Base-by-base conservation (phyloP, 2,113 vertebrate species). In the Paramisgurnus dabryanus region DNA sequence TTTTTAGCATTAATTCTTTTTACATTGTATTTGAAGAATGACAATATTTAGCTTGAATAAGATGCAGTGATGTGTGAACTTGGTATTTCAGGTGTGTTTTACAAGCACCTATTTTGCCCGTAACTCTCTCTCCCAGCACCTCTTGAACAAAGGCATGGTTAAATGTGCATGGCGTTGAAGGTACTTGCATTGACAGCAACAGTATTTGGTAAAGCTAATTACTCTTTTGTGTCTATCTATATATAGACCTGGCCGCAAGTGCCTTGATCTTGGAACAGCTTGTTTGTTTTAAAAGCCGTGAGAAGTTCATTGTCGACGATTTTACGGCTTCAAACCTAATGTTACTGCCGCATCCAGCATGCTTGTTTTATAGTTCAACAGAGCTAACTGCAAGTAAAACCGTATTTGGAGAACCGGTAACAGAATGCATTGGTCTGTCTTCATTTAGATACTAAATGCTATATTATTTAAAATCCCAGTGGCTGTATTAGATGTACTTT, bases 221-320 rank as follows among this genome's bases (percentile, higher is more conserved):
- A 64, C 15, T 55, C 34, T 64, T 65, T 15, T 61, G 63, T 69
- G 65, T 69, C 49, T 43, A 27, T 50, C 27, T 34, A 34, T 34
- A 50, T 39, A 73, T 18, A 22, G 13, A 64, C 57, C 63, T 58
- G 66, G 47, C 68, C 49, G 6, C 55, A 73, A 85, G 80, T 85
- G 83, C 83, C 83, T 85, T 85, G 65, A 66, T 18, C n/a, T 47
- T 7, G 45, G 73, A 34, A 45, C 43, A 47, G 41, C 27, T 43
- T 39, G 7, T 58, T 5, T 43, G 1, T 17, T 53, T 61, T 49
- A 17, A 39, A 63, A 63, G 58, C 12, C 7, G 45, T 49, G 3
- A 17, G 13, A 67, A 22, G 2, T 5, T 53, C 34, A 34, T 58
- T 58, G 55, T 18, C 0, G 13, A 17, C 3, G 7, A 58, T 40